phyloP scores from a whole-genome alignment of 2,888 invertebrate species.

The Mythimna impura region DNA sequence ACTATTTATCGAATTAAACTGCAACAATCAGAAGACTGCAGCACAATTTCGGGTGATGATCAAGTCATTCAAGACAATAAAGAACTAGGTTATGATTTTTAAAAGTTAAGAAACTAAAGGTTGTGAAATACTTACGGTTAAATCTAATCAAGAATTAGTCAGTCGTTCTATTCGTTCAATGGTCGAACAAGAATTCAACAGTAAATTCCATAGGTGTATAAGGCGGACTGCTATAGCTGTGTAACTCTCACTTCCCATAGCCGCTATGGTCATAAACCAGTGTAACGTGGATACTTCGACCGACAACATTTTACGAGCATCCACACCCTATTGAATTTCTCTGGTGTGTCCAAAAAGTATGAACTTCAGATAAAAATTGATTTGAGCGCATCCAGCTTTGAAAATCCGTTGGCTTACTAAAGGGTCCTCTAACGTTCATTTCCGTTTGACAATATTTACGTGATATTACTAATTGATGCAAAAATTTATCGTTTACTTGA shows the following conservation, averaged over 20 bases:
- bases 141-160: slow-evolving; percentile 4
- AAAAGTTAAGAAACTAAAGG: neutral
- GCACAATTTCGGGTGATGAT: too few species aligned
- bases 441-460: neutral
- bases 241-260: slow-evolving; percentile 29
- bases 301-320: slow-evolving; percentile 37
- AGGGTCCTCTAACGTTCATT: too few species aligned
- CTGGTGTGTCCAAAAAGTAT: slow-evolving; percentile 8
- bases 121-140: neutral
- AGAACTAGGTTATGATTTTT: too few species aligned
- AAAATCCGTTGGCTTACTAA: neutral
- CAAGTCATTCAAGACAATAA: too few species aligned
- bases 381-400: neutral
- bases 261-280: slow-evolving; percentile 41
- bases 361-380: neutral
- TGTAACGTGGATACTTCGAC: slow-evolving; percentile 31
- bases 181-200: slow-evolving; percentile 19
- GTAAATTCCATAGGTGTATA: slow-evolving; percentile 42
- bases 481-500: too few species aligned
- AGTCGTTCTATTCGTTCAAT: slow-evolving; percentile 2
- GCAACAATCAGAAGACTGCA: too few species aligned
- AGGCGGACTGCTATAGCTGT: slow-evolving; percentile 29
- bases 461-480: neutral
- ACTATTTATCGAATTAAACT: too few species aligned
- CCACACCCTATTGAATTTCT: slow-evolving; percentile 24